phyloP scores from a whole-genome alignment of 2,113 vertebrate species.

The Takifugu flavidus region DNA sequence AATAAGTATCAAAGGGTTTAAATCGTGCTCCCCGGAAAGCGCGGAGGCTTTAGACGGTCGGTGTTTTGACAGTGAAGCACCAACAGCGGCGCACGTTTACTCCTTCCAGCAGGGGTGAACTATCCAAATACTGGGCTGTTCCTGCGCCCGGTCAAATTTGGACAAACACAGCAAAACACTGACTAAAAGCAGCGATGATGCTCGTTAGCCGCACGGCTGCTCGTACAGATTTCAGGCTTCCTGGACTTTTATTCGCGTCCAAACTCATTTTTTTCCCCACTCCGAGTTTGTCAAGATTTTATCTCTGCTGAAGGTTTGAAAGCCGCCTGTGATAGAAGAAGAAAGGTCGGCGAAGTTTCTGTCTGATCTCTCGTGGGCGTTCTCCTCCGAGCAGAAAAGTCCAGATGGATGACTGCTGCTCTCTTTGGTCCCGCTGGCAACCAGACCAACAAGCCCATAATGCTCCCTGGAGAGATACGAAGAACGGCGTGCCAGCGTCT shows the following conservation, averaged over 20 bases:
- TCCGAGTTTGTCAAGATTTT: constrained; percentile 4
- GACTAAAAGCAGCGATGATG: neutral
- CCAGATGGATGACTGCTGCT: constrained; percentile 70
- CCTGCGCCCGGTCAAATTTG: neutral
- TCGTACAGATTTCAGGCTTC: constrained; percentile 1
- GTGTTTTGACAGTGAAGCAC: neutral
- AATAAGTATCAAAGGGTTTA: constrained; percentile 36
- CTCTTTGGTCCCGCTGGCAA: constrained; percentile 64
- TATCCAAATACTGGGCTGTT: neutral
- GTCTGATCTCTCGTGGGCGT: constrained; percentile 46
- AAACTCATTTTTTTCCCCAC: neutral
- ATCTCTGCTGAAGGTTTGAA: constrained; percentile 18
- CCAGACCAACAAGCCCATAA: constrained; percentile 49
- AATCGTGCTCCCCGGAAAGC: constrained; percentile 14
- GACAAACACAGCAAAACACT: neutral
- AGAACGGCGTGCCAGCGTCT: constrained; percentile 55
- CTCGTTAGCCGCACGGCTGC: neutral
- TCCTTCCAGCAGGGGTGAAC: too few relatives aligned
- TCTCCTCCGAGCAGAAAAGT: constrained; percentile 42
- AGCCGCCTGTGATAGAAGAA: constrained; percentile 20
- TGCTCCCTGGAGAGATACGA: constrained; percentile 50
- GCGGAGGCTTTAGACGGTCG: constrained; percentile 1
- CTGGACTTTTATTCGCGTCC: constrained; percentile 1
- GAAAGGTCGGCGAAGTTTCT: constrained; percentile 53
- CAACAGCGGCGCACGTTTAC: too few relatives aligned